These are phyloP conservation scores for Troides aeacus DNA, from an alignment of 2,888 invertebrate genomes.

Conservation along the genomic window DNA sequence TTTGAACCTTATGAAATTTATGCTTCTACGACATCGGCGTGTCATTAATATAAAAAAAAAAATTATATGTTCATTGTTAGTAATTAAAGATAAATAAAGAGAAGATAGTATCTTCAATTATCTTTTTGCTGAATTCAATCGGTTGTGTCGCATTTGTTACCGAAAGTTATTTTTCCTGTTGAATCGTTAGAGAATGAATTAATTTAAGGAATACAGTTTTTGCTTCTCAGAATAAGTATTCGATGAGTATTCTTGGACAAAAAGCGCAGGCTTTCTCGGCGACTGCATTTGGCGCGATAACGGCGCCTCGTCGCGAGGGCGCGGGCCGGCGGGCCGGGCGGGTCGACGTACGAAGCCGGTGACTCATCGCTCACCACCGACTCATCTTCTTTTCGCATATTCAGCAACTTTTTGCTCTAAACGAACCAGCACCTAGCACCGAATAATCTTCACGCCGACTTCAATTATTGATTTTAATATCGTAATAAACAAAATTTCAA, in stretches of 20 bases:
- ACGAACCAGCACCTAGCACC: not conserved
- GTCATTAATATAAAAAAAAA: not conserved
- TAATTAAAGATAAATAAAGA: too few species aligned
- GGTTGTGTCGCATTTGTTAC: not conserved
- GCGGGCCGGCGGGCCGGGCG: conserved; percentile 39
- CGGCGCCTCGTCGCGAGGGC: conserved; percentile 51
- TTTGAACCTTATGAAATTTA: conserved; percentile 6
- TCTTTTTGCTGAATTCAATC: too few species aligned
- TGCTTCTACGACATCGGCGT: not conserved
- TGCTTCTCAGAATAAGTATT: conserved; percentile 22
- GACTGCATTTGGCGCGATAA: conserved; percentile 54
- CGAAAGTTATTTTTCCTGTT: not conserved
- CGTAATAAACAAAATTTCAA: too few species aligned
- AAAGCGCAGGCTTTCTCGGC: conserved; percentile 40
- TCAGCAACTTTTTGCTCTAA: not conserved
- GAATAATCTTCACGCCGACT: not conserved
- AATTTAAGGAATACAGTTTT: not conserved
- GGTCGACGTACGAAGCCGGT: conserved; percentile 67
- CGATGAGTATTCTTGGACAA: conserved; percentile 31
- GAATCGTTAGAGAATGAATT: not conserved
- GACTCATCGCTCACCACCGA: conserved; percentile 58
- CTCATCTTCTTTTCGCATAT: conserved; percentile 41
- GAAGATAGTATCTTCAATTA: too few species aligned
- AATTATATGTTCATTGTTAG: too few species aligned
- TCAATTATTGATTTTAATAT: too few species aligned